A percentile compares a stretch with the other conserved stretches of the same genome.
Conservation (phyloP, 2,113 vertebrate genomes). For the Macroglossus sobrinus region DNA sequence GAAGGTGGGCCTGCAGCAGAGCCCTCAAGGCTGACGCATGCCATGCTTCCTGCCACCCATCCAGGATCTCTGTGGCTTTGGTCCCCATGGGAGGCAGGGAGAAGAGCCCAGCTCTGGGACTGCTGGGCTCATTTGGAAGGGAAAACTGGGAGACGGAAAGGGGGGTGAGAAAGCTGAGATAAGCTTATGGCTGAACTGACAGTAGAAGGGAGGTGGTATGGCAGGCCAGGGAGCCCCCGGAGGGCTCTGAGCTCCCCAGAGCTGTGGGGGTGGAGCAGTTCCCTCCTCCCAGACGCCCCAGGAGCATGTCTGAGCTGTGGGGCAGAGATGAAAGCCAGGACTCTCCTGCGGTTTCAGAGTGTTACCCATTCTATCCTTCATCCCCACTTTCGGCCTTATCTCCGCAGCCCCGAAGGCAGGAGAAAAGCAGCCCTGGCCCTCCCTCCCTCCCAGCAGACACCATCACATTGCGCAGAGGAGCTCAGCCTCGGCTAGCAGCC, state of each 20-base stretch:
- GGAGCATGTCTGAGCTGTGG: constrained; percentile 38
- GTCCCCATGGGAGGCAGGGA: neutral
- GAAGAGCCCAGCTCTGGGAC: neutral
- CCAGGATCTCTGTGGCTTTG: neutral
- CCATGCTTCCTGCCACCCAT: neutral
- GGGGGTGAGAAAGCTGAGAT: neutral
- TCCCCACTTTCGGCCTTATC: constrained; percentile 70
- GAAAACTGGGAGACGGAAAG: neutral
- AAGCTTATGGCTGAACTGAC: neutral
- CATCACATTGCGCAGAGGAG: constrained; percentile 64
- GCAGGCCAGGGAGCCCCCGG: neutral
- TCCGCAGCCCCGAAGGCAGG: constrained; percentile 47
- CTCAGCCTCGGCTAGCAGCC: neutral
- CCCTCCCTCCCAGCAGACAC: constrained; percentile 58
- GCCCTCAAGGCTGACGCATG: neutral
- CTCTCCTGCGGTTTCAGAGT: constrained; percentile 67
- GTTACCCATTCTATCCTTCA: constrained; percentile 64
- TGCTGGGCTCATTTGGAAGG: neutral
- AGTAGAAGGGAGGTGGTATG: neutral
- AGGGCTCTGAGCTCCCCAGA: neutral
- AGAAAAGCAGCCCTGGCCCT: constrained; percentile 20
- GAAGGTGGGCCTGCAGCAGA: neutral
- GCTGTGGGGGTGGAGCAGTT: neutral
- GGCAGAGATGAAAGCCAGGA: constrained; percentile 72
- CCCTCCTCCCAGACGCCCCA: constrained; percentile 42